Percentiles rank a stretch among this genome's conserved stretches.
These are phyloP conservation scores for Diaphora mendica DNA, from an alignment of 2,888 invertebrate genomes.

Conservation along the genomic window DNA sequence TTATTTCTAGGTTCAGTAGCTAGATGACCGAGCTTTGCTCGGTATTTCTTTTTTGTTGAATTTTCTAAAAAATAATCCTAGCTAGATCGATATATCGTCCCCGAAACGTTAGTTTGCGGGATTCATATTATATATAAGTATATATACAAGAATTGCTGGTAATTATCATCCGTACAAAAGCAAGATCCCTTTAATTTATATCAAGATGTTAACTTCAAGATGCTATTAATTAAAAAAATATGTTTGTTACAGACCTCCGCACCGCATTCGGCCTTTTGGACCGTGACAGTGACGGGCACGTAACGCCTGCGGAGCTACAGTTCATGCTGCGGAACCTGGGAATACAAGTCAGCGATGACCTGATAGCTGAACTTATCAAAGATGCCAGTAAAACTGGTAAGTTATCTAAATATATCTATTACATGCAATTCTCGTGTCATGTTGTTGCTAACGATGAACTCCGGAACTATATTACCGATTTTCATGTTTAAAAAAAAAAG, in stretches of 20 bases:
- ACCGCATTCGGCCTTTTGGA: conserved; percentile 93
- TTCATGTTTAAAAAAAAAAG: no score
- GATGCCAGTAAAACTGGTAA: conserved; percentile 91
- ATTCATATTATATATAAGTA: no score
- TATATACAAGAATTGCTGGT: no score
- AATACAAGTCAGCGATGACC: conserved; percentile 91
- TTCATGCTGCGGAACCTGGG: conserved; percentile 92
- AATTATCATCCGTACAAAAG: not conserved
- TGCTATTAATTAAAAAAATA: not conserved
- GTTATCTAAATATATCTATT: conserved; percentile 43
- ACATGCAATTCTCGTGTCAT: no score
- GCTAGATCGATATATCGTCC: no score
- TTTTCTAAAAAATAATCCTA: no score
- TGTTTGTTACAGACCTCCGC: conserved; percentile 88
- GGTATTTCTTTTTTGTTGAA: no score
- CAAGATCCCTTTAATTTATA: not conserved
- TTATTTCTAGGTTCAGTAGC: no score
- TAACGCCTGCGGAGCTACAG: conserved; percentile 91
- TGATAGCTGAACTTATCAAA: conserved; percentile 90
- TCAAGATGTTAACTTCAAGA: not conserved
- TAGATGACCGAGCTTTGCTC: no score
- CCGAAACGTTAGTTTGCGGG: no score
- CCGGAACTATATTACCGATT: no score
- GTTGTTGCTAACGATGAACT: no score
- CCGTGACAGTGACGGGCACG: conserved; percentile 91